Base-by-base conservation (phyloP, 2,113 vertebrate species). In the Serilophus lunatus region DNA sequence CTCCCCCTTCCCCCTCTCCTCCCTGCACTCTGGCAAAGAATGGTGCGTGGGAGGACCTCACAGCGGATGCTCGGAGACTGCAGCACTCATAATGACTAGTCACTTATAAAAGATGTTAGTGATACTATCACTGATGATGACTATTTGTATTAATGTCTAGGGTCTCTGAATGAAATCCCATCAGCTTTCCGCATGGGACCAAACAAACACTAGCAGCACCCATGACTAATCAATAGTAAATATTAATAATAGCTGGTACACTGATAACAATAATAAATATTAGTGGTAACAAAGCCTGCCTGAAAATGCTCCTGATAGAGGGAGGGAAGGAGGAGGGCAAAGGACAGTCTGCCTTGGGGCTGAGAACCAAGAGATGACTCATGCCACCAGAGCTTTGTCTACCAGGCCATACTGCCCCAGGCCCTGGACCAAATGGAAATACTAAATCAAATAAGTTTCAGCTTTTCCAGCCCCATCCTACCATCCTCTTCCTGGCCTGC, bases 1-100 rank as follows among this genome's bases (percentile, higher is more conserved):
- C 71, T 86, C 49, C 79, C 88, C 93, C 91, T 93, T 93, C 93
- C 86, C 91, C 93, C 75, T 85, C 79, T 76, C 5, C 47, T 82
- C 26, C 31, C 50, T 31, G 82, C 7, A 3, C 82, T 56, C 93
- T 83, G 79, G 59, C 94, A 77, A 51, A 10, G 90, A 54, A 24
- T 0, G 29, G 42, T 66, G 92, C 13, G 90, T 96, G 92, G 92
- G 92, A 96, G 95, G 93, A 86, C 80, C 79, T 77, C 6, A 31
- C 13, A 68, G 86, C 7, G 36, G 88, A 88, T 86, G 91, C 86
- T 92, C 5, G 2, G 91, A 84, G 96, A 13, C 65, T 89, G 81
- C 93, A 53, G 93, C 61, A 1, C 74, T 90, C 65, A 24, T 44
- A 28, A 23, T 82, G 91, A 68, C 51, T 47, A 56, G 92, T 86